Evolutionary conservation across 1,140 invertebrate species (phyloP), one percentile per base, ranked within the genome.

Genomic region (Macrosteles quadrilineatus): DNA sequence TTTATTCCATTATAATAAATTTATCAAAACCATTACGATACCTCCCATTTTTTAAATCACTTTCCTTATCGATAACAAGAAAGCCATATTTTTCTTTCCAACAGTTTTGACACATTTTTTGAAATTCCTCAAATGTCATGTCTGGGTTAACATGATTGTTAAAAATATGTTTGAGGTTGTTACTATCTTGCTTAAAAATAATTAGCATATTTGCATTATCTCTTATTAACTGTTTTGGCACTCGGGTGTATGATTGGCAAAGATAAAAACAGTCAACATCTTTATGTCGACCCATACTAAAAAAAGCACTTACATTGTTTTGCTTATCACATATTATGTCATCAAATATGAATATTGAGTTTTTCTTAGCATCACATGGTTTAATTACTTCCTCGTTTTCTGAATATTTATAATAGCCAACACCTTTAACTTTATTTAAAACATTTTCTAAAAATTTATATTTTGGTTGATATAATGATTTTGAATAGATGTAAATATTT

Each of bases 331-430:
- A 79, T 3, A 75, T 71, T 1, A 81, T 71, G 69, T 82, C 77
- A 71, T 82, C 80, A 59, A 82, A 81, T 45, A 80, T 80, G 64
- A 80, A 76, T 25, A 80, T 36, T 12, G 76, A 76, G 73, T 80
- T 79, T 12, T 65, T 30, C 69, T 62, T 57, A 4, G 76, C 75
- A 27, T 79, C 64, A 2, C 72, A 27, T 0, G 77, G 76, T 17
- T 47, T 11, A 14, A 78, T 69, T 9, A 80, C 75, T 53, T 77
- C 47, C 21, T 76, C 73, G 72, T 77, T 72, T 23, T 72, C 23
- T 29, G 2, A 21, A 71, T 62, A 77, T 59, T 71, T 53, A 71
- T 73, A 75, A 67, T 71, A 73, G 9, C 74, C 70, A n/a, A 75
- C 45, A 19, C 68, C 69, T 9, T 76, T 63, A 36, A 78, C 67